Evolutionary conservation across 2,888 invertebrate species (phyloP).

Genomic region (Caenorhabditis sinica): DNA sequence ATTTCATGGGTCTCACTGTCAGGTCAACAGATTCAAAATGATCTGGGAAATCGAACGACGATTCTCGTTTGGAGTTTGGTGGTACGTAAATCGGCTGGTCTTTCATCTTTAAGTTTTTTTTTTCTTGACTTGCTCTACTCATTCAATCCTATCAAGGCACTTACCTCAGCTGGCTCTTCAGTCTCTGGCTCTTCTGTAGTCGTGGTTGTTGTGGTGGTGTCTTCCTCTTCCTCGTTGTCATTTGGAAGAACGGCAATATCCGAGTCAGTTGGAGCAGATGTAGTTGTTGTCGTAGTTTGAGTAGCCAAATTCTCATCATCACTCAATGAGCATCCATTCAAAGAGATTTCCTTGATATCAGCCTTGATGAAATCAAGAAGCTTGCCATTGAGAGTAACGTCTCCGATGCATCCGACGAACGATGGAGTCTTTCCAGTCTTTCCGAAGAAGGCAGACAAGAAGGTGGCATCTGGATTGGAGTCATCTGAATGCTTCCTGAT

Average conservation of each 20-base stretch:
- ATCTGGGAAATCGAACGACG: slow-evolving; percentile 23
- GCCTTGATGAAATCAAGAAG: slow-evolving; percentile 79
- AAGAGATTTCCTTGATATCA: slow-evolving; percentile 77
- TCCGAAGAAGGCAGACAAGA: slow-evolving; percentile 58
- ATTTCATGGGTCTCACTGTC: slow-evolving; percentile 37
- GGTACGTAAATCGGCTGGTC: slow-evolving; percentile 27
- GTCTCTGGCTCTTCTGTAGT: slow-evolving; percentile 50
- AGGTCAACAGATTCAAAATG: slow-evolving; percentile 39
- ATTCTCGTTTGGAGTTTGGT: slow-evolving; percentile 49
- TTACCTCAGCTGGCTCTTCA: slow-evolving; percentile 61
- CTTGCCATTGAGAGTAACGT: slow-evolving; percentile 92
- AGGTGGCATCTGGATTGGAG: slow-evolving; percentile 43
- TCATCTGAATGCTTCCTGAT: slow-evolving; percentile 65
- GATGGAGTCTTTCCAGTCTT: slow-evolving; percentile 84
- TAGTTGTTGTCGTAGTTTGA: slow-evolving; percentile 11
- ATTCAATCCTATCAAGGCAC: background rate
- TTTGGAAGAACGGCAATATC: slow-evolving; percentile 40
- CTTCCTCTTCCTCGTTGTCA: slow-evolving; percentile 36
- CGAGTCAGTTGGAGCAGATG: slow-evolving; percentile 46
- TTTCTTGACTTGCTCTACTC: background rate
- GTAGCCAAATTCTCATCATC: slow-evolving; percentile 55
- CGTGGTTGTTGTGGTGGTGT: slow-evolving; percentile 22
- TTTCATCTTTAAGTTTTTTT: slow-evolving; percentile 39
- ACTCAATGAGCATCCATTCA: slow-evolving; percentile 79
- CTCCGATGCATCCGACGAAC: slow-evolving; percentile 94